Conservation (phyloP, 2,113 vertebrate genomes). For the Enhydra lutris region DNA sequence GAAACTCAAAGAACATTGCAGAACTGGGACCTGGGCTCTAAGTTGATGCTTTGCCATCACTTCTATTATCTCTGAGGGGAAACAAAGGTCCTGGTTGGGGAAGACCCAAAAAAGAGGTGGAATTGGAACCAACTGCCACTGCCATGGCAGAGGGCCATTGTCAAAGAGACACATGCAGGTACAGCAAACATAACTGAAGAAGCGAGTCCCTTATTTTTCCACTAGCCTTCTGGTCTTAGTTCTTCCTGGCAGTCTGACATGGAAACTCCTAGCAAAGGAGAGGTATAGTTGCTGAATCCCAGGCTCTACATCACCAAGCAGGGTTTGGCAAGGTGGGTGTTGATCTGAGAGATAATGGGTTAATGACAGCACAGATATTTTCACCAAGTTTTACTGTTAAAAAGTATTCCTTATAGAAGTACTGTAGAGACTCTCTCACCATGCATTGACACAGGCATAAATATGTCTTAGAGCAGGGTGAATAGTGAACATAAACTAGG, state of each 20-base stretch:
- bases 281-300: neutral
- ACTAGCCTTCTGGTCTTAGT: neutral
- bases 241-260: neutral
- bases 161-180: neutral
- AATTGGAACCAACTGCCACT: neutral
- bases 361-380: neutral
- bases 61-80: neutral
- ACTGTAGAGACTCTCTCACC: neutral
- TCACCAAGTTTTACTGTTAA: neutral
- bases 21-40: neutral
- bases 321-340: neutral
- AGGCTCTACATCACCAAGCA: neutral
- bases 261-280: neutral
- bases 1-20: neutral
- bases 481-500: neutral
- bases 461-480: neutral
- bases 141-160: neutral
- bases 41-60: neutral
- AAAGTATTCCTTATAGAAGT: neutral
- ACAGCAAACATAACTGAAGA: neutral
- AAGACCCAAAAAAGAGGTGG: neutral
- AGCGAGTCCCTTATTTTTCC: neutral
- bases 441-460: neutral
- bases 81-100: neutral
- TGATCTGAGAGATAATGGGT: neutral